Percentiles rank a stretch among this genome's conserved stretches.
Conservation (phyloP, 2,797 vertebrate genomes). For the Pelochelys cantorii region DNA sequence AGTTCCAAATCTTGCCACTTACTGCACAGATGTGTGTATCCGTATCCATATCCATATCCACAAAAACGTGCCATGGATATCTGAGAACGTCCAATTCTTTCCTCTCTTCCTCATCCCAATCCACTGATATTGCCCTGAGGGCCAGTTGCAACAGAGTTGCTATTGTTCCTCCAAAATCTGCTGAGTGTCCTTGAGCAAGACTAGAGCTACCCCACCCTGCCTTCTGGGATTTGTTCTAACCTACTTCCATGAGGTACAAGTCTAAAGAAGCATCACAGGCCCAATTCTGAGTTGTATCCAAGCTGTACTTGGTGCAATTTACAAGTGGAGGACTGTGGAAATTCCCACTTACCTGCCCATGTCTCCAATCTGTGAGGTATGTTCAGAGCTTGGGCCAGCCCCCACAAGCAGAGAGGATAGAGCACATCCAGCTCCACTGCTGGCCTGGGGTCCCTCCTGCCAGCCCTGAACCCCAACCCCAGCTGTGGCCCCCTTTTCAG, state of each 20-base stretch:
- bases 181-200: not conserved
- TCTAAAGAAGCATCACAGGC: not conserved
- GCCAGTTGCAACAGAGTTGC: not conserved
- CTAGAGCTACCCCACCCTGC: not conserved
- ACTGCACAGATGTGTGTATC: too few relatives aligned
- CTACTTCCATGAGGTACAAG: not conserved
- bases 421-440: too few relatives aligned
- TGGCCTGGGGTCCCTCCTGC: too few relatives aligned
- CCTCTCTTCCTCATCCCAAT: not conserved
- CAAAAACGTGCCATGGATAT: too few relatives aligned
- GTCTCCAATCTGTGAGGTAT: not conserved
- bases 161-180: not conserved
- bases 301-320: not conserved
- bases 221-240: not conserved
- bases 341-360: not conserved
- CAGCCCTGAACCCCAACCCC: too few relatives aligned
- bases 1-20: not conserved
- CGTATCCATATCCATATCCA: too few relatives aligned
- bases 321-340: not conserved
- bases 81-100: not conserved
- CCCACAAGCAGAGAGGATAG: too few relatives aligned
- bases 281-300: not conserved
- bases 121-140: not conserved
- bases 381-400: too few relatives aligned
- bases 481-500: too few relatives aligned